phyloP scores from a whole-genome alignment of 2,797 vertebrate genomes.

The Furcifer pardalis region DNA sequence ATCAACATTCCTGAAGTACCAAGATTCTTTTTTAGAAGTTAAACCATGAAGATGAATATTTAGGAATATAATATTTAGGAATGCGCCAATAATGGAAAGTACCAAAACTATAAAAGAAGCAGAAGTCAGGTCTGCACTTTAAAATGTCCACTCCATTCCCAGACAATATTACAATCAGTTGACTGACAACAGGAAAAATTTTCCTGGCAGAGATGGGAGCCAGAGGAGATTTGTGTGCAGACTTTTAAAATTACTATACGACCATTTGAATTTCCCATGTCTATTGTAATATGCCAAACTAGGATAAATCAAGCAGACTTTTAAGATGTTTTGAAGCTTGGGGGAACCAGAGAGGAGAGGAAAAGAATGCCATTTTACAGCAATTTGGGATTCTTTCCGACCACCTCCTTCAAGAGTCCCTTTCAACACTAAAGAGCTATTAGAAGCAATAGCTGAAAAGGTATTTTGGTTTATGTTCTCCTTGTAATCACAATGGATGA shows the following conservation, averaged over 20 bases:
- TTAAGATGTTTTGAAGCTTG: constrained; percentile 55
- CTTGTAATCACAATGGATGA: constrained; percentile 24
- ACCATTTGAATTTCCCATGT: constrained; percentile 63
- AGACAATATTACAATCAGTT: constrained; percentile 64
- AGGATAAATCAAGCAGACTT: constrained; percentile 67
- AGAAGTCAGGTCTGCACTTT: constrained; percentile 58
- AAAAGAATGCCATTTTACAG: constrained; percentile 56
- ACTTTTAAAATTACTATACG: constrained; percentile 56
- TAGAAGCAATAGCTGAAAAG: constrained; percentile 52
- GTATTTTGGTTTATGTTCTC: constrained; percentile 47
- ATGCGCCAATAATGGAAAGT: not conserved
- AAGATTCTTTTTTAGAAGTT: not conserved
- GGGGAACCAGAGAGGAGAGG: not conserved
- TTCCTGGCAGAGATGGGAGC: constrained; percentile 66
- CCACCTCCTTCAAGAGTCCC: constrained; percentile 47
- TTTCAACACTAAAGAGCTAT: constrained; percentile 43
- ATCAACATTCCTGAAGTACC: not conserved
- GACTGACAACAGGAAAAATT: constrained; percentile 70
- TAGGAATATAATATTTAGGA: not conserved
- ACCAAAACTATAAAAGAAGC: constrained; percentile 39
- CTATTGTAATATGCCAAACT: constrained; percentile 69
- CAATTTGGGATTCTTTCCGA: constrained; percentile 58
- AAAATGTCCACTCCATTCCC: constrained; percentile 65
- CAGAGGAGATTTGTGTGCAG: constrained; percentile 66
- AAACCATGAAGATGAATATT: not conserved